Percentiles rank a stretch among this genome's conserved stretches.
phyloP scores from a whole-genome alignment of 2,888 invertebrate genomes.

The Euzophera pinguis region DNA sequence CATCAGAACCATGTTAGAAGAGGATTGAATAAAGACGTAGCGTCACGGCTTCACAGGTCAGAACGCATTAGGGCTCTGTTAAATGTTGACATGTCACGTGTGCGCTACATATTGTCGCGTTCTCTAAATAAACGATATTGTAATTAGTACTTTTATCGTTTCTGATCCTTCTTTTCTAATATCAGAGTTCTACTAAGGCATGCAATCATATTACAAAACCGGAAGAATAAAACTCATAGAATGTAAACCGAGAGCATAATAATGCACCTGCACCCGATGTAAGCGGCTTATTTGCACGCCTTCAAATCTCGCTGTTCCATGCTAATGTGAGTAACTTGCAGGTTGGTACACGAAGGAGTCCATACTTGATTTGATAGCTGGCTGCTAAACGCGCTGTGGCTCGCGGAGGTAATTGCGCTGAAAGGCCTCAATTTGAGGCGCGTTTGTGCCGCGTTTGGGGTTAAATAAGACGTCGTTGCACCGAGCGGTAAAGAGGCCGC shows the following conservation, averaged over 20 bases:
- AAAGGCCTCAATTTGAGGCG: slow-evolving; percentile 72
- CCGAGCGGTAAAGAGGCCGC: slow-evolving; percentile 68
- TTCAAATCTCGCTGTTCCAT: slow-evolving; percentile 29
- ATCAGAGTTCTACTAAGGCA: neutral
- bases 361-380: slow-evolving; percentile 57
- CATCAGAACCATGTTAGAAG: no score
- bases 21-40: no score
- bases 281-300: slow-evolving; percentile 28
- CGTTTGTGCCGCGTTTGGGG: slow-evolving; percentile 61
- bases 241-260: slow-evolving; percentile 22
- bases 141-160: no score
- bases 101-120: no score
- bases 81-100: no score
- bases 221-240: slow-evolving; percentile 13
- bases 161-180: no score
- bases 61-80: no score
- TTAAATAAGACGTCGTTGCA: slow-evolving; percentile 75
- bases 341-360: slow-evolving; percentile 39
- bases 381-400: slow-evolving; percentile 57
- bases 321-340: slow-evolving; percentile 42
- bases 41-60: no score
- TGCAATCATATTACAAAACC: slow-evolving; percentile 12
- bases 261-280: slow-evolving; percentile 21
- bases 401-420: slow-evolving; percentile 65
- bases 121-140: no score